A percentile compares a stretch with the other conserved stretches of the same genome.
Evolutionary conservation across 1,140 invertebrate species (phyloP).

Genomic region (Drosophila albomicans): DNA sequence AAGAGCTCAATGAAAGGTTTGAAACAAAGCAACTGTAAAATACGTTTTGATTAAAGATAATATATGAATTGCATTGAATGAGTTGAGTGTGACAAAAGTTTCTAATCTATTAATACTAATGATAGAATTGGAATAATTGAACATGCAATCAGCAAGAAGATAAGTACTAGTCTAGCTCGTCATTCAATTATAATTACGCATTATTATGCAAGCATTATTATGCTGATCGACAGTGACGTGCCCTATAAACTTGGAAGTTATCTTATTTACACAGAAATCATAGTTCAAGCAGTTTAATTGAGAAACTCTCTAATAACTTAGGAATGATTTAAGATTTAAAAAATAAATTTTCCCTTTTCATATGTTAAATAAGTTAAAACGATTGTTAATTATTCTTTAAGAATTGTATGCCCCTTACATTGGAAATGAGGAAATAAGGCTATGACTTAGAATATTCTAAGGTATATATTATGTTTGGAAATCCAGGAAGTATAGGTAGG

Average conservation of each 20-base stretch:
- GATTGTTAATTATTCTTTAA: too few relatives aligned
- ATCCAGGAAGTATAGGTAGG: too few relatives aligned
- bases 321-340: too few relatives aligned
- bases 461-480: too few relatives aligned
- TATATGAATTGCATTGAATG: conserved; percentile 30
- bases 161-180: conserved; percentile 13
- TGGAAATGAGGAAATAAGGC: too few relatives aligned
- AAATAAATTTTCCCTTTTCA: too few relatives aligned
- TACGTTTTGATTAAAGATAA: conserved; percentile 3
- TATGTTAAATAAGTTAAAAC: too few relatives aligned
- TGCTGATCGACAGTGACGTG: neutral
- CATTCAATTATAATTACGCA: conserved; percentile 17
- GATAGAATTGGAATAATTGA: conserved; percentile 1
- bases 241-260: neutral
- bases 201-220: neutral
- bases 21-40: conserved; percentile 5
- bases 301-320: too few relatives aligned
- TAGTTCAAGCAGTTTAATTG: too few relatives aligned
- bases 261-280: too few relatives aligned
- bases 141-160: conserved; percentile 3
- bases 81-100: conserved; percentile 10
- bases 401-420: too few relatives aligned
- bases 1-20: conserved; percentile 20
- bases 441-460: too few relatives aligned
- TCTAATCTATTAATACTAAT: conserved; percentile 23